Evolutionary conservation across 2,797 vertebrate species (phyloP), one percentile per base, ranked within the genome.

Genomic region (Prunella strophiata): DNA sequence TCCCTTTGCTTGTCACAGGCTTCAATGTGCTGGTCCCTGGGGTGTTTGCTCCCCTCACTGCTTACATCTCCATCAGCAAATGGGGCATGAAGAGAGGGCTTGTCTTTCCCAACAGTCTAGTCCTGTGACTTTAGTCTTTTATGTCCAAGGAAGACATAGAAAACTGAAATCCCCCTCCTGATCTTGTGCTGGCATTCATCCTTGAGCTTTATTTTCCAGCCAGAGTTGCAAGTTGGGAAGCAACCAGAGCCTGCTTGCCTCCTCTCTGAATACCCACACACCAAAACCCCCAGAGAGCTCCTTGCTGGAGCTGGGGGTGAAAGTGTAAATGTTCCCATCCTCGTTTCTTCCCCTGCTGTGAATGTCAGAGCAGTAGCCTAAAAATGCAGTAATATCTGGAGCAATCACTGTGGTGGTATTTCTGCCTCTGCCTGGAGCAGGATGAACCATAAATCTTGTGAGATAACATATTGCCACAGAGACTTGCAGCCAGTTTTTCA

Each of bases 401-500:
- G 34, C 0, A 0, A 76, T 86, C 70, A 29, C 83, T 48, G 54
- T 12, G 7, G 16, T 71, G 92, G 61, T 85, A 79, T 93, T 95
- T 93, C 90, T 95, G 88, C 48, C 62, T 88, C 80, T 2, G 15
- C 74, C 90, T 87, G 74, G 27, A 85, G 94, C 80, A 43, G 61
- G 30, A 36, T 10, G 42, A 79, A 86, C 86, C 74, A 61, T 85
- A 82, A 87, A 85, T 87, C 77, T 67, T 76, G 34, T 0, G 5
- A 88, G 83, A 85, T 78, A 96, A 91, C 21, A 6, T 34, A 51
- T 73, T 89, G 32, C 67, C 52, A 70, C 88, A 89, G 71, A 82
- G 74, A 71, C 19, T 93, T 73, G 20, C 74, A 94, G 74, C 74
- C 85, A 94, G 83, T 94, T 96, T 96, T 95, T 94, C 83, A 91